Conservation (phyloP, 2,113 vertebrate species). For the Alligator sinensis region DNA sequence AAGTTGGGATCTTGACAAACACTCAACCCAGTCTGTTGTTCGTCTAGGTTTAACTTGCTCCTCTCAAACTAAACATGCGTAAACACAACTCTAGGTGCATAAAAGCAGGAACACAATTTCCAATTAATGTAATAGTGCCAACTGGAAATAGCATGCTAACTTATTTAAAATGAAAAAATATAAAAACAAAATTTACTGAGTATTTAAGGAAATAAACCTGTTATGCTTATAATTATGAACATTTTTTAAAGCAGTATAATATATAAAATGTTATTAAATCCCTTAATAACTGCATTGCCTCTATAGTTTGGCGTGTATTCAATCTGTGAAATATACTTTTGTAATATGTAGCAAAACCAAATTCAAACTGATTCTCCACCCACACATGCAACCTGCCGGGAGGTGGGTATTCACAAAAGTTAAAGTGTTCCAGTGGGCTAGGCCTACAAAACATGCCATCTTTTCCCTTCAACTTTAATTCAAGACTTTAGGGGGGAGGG, state of each 20-base stretch:
- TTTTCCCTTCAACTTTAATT: slow-evolving; percentile 10
- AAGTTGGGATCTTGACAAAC: not conserved
- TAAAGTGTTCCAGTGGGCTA: not conserved
- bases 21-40: not conserved
- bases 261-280: not conserved
- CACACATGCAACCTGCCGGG: not conserved
- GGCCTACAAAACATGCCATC: not conserved
- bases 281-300: not conserved
- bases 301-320: not conserved
- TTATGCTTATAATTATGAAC: not conserved
- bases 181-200: not conserved
- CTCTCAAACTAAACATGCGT: not conserved
- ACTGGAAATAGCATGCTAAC: not conserved
- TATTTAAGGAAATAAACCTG: not conserved
- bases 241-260: slow-evolving; percentile 16
- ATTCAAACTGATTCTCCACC: not conserved
- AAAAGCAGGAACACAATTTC: not conserved
- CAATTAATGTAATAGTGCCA: not conserved
- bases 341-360: not conserved
- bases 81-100: not conserved
- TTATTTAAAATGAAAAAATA: not conserved
- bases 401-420: not conserved
- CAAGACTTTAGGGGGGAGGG: not conserved
- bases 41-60: not conserved
- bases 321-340: not conserved